Evolutionary conservation across 2,888 invertebrate genomes (phyloP).

Genomic region (Polyploca ridens): DNA sequence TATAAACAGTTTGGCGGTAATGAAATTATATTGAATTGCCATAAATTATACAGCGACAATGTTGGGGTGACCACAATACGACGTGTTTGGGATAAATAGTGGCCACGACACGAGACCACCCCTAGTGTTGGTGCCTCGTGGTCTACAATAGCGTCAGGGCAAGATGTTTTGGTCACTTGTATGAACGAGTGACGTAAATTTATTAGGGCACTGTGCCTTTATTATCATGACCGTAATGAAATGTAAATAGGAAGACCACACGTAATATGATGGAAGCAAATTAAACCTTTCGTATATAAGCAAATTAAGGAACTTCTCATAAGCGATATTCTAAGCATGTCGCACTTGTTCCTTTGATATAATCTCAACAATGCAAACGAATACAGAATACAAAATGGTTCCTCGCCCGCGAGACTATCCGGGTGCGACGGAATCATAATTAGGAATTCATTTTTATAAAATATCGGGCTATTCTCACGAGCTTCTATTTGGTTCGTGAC

Average conservation of each 20-base stretch:
- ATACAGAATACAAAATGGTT: slow-evolving; percentile 48
- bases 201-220: slow-evolving; percentile 46
- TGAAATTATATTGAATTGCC: slow-evolving; percentile 79
- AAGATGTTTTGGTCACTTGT: slow-evolving; percentile 41
- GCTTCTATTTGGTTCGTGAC: slow-evolving; percentile 73
- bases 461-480: slow-evolving; percentile 67
- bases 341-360: slow-evolving; percentile 13
- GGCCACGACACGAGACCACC: slow-evolving; percentile 67
- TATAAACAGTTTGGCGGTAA: slow-evolving; percentile 75
- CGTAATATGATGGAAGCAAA: slow-evolving; percentile 11
- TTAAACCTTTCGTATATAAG: neutral
- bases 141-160: slow-evolving; percentile 46
- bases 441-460: slow-evolving; percentile 61
- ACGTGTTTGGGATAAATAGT: slow-evolving; percentile 69
- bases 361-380: slow-evolving; percentile 41
- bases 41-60: slow-evolving; percentile 72
- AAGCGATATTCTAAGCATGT: neutral
- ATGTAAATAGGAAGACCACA: slow-evolving; percentile 39
- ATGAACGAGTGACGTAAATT: slow-evolving; percentile 36
- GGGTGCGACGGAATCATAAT: slow-evolving; percentile 51
- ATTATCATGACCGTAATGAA: slow-evolving; percentile 28
- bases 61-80: slow-evolving; percentile 58
- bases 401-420: slow-evolving; percentile 15
- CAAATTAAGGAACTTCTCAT: neutral
- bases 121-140: slow-evolving; percentile 58